Base-by-base conservation (phyloP, 2,797 vertebrate species). In the Epinephelus awoara region DNA sequence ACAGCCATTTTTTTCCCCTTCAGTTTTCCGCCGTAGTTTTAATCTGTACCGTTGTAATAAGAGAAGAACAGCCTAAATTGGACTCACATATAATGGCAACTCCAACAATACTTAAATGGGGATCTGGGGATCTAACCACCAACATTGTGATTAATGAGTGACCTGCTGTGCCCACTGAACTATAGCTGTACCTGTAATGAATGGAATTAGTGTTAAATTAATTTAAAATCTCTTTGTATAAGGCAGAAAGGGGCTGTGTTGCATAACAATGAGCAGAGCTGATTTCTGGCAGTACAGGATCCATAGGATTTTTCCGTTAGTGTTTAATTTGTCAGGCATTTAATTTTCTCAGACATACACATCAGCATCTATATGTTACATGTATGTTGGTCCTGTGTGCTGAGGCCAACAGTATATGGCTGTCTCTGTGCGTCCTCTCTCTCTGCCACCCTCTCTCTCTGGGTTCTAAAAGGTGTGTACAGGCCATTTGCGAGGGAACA, bases 401-500 rank as follows among this genome's bases (percentile, higher is more conserved):
- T 18, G 11, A 34, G 51, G 42, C 62, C 67, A 55, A 2, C 59
- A 25, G 19, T 19, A 4, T 21, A 1, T 38, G 40, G 40, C 59
- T 56, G 77, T 69, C 59, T 80, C 25, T 14, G 40, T 47, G 25
- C 4, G 40, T 79, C 67, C 52, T 65, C 73, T 65, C 73, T 59
- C 21, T 57, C n/a, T 59, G 29, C 59, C 57, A 17, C 62, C 12
- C 29, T 6, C 50, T 38, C 59, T 51, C 23, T 76, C 70, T 69
- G 42, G 71, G 42, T 58, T 57, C 66, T 93, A 75, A 85, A 87
- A 91, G 90, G 78, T 85, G 85, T 74, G 42, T 75, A 67, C 40
- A 58, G 79, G 84, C 85, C 75, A 76, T 93, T 92, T 81, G 84
- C 38, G 18, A 59, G 64, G 58, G 87, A 92, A 95, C 92, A 95